phyloP scores from a whole-genome alignment of 2,113 vertebrate species.

The Gnathonemus longibarbis region DNA sequence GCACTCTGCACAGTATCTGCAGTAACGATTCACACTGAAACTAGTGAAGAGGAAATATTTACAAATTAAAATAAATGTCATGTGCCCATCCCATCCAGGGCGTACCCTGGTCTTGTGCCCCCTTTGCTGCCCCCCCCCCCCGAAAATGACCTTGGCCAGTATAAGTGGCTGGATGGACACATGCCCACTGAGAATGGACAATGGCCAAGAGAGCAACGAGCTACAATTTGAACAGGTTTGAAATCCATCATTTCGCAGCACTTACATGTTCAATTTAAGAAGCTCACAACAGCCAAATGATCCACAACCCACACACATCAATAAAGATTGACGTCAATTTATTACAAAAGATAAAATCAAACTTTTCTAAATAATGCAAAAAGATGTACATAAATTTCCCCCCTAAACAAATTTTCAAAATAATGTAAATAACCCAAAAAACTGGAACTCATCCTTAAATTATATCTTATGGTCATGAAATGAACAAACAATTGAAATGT shows the following conservation, averaged over 20 bases:
- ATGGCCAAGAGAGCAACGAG: not conserved
- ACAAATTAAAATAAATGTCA: not conserved
- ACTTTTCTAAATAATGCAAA: conserved; percentile 27
- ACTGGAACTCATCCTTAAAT: conserved; percentile 14
- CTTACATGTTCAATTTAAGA: not conserved
- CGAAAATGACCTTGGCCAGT: not conserved
- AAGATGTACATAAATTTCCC: conserved; percentile 11
- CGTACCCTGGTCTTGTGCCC: not conserved
- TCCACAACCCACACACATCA: not conserved
- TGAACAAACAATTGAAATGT: conserved; percentile 6
- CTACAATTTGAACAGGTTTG: not conserved
- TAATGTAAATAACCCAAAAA: conserved; percentile 23
- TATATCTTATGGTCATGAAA: not conserved
- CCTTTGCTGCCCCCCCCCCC: not conserved
- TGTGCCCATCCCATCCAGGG: not conserved
- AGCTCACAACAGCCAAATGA: not conserved
- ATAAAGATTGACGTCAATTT: conserved; percentile 45
- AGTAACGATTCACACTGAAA: not conserved
- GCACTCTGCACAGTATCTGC: not conserved
- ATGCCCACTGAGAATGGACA: not conserved
- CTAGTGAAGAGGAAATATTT: not conserved
- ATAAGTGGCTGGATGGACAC: not conserved
- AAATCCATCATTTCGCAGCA: not conserved
- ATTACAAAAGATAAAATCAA: conserved; percentile 50
- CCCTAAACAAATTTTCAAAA: conserved; percentile 12